Evolutionary conservation across 2,888 invertebrate species (phyloP).

Genomic region (Nomada ruficornis): DNA sequence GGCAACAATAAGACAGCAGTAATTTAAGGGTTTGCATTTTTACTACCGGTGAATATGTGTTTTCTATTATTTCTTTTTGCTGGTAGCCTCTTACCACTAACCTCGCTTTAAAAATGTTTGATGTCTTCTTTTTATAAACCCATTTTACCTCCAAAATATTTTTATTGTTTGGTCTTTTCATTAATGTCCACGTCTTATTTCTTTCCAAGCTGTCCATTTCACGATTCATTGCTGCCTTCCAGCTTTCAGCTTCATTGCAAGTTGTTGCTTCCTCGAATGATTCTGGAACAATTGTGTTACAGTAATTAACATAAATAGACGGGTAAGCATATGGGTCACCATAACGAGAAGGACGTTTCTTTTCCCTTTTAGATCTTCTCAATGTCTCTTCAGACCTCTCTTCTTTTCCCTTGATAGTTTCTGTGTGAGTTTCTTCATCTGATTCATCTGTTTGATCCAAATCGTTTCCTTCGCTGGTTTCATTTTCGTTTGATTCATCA

Average conservation of each 20-base stretch:
- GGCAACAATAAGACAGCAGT: conserved; percentile 48
- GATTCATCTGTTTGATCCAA: not conserved
- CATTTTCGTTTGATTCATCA: not conserved
- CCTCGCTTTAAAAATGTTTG: conserved; percentile 52
- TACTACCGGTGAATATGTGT: conserved; percentile 58
- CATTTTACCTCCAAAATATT: conserved; percentile 57
- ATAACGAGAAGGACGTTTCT: not conserved
- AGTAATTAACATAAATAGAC: not conserved
- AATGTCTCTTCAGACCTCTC: not conserved
- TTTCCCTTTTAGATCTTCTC: not conserved
- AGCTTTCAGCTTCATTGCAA: conserved; percentile 29
- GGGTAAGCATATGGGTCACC: not conserved
- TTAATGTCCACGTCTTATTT: conserved; percentile 59
- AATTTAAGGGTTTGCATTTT: conserved; percentile 58
- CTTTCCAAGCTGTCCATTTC: conserved; percentile 55
- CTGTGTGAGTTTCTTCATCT: not conserved
- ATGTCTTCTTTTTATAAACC: conserved; percentile 47
- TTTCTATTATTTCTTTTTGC: conserved; percentile 50
- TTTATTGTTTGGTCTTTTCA: conserved; percentile 44
- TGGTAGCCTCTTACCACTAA: conserved; percentile 60
- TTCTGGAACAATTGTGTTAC: not conserved
- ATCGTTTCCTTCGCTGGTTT: not conserved
- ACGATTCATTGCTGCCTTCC: conserved; percentile 51
- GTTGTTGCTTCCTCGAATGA: conserved; percentile 30
- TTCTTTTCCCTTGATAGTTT: too few relatives aligned